Base-by-base conservation (phyloP, 2,113 vertebrate genomes). In the Anser brachyrhynchus region DNA sequence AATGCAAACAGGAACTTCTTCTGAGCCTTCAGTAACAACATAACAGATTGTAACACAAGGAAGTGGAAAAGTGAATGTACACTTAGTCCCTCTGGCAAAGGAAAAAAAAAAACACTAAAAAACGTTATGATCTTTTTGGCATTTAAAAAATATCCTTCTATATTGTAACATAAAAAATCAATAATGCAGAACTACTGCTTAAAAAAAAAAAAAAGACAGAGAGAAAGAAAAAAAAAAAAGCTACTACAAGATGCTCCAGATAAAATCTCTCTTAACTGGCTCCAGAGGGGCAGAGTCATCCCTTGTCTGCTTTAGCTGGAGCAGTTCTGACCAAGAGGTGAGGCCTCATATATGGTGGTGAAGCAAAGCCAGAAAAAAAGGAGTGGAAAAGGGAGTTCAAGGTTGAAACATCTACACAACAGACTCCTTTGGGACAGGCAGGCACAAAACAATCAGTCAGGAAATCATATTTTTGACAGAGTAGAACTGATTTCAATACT, bases 251-350 rank as follows among this genome's bases (percentile, higher is more conserved):
- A 91, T 84, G 73, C 73, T 93, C 31, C 73, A 93, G 86, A 79
- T 66, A 91, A 95, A 93, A 84, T 73, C 72, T 77, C 70, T 92
- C 86, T 93, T 95, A 95, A 96, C 88, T 92, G 90, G 76, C 89
- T 96, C 95, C 93, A 91, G 81, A 94, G 93, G 92, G 92, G 80
- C 80, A 92, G 59, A 90, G 83, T 66, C 86, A 90, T 84, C 70
- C 61, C 49, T 87, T 0, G 14, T 89, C 89, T 71, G 82, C 76
- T 92, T 91, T 70, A 87, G 39, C 73, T 80, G 67, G 90, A 94
- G 88, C 73, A 82, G 8, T 78, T 90, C 84, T 1, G 92, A 89
- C 66, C 84, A 91, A 94, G 72, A 95, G 92, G 90, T 94, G 89
- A 96, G 51, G 62, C 84, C 86, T 94, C 62, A 18, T 33, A 75